Conservation (phyloP, 2,113 vertebrate genomes). For the Colius striatus region DNA sequence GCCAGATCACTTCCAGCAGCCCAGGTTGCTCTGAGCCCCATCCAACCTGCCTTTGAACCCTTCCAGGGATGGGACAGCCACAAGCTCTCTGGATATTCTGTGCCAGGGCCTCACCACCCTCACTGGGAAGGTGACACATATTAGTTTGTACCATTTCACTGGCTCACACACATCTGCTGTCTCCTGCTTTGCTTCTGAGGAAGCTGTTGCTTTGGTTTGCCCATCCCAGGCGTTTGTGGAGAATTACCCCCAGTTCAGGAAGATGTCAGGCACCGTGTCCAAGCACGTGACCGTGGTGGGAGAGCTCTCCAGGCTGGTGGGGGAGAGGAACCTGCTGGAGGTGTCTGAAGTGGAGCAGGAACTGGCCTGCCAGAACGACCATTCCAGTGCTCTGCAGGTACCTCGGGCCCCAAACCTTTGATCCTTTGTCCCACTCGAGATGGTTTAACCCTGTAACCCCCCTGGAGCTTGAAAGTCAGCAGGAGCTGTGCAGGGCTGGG, state of each 20-base stretch:
- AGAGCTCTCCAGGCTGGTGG: slow-evolving; percentile 89
- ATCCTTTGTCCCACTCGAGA: not conserved
- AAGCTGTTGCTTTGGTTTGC: not conserved
- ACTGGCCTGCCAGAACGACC: slow-evolving; percentile 94
- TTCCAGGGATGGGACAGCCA: no score
- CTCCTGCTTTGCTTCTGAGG: not conserved
- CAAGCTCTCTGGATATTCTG: no score
- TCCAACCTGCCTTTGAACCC: no score
- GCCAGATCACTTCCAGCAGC: not conserved
- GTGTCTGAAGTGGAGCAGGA: slow-evolving; percentile 97
- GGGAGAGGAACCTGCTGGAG: slow-evolving; percentile 86
- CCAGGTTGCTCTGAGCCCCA: no score
- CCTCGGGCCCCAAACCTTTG: accelerated
- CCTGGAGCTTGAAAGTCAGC: not conserved
- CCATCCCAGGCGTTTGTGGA: slow-evolving; percentile 90
- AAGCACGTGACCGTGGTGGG: slow-evolving; percentile 98
- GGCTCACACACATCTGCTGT: not conserved
- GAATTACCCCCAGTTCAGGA: slow-evolving; percentile 98
- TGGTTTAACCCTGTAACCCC: not conserved
- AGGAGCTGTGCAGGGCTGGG: not conserved
- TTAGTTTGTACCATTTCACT: no score
- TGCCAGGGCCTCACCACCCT: no score
- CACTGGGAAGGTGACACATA: no score
- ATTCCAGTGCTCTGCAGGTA: slow-evolving; percentile 93
- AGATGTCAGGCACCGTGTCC: slow-evolving; percentile 96